phyloP scores from a whole-genome alignment of 2,888 invertebrate genomes.

The Drosophila falleni region DNA sequence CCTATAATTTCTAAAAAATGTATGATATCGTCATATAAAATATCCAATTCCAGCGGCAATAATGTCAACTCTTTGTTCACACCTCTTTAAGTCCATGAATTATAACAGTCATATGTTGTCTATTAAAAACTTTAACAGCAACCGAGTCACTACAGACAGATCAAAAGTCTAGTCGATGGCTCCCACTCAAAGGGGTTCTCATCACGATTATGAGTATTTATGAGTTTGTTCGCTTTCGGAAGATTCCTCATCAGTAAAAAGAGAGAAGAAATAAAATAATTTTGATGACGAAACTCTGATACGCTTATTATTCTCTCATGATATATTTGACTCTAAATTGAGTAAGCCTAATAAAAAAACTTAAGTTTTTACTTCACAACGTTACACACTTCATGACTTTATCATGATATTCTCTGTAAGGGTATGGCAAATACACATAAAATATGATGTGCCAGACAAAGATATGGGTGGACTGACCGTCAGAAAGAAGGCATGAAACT shows the following conservation, averaged over 20 bases:
- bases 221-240: constrained; percentile 33
- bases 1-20: too few relatives aligned
- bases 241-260: constrained; percentile 5
- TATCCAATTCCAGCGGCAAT: constrained; percentile 9
- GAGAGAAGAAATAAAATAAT: neutral
- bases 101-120: constrained; percentile 53
- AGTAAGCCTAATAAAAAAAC: too few relatives aligned
- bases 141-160: constrained; percentile 8
- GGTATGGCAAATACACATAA: constrained; percentile 39
- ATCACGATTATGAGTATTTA: constrained; percentile 50
- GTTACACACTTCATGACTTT: neutral
- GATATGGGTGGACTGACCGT: constrained; percentile 8
- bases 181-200: constrained; percentile 12
- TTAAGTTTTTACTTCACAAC: too few relatives aligned
- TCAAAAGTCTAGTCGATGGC: constrained; percentile 31
- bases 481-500: constrained; percentile 6
- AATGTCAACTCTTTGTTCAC: constrained; percentile 10
- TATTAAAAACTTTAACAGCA: constrained; percentile 46
- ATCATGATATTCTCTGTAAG: neutral
- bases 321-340: neutral
- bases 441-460: constrained; percentile 30
- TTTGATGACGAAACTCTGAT: neutral
- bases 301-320: neutral
- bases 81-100: constrained; percentile 22
- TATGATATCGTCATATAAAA: constrained; percentile 18